phyloP scores from a whole-genome alignment of 2,113 vertebrate species.

The Cisticola juncidis region DNA sequence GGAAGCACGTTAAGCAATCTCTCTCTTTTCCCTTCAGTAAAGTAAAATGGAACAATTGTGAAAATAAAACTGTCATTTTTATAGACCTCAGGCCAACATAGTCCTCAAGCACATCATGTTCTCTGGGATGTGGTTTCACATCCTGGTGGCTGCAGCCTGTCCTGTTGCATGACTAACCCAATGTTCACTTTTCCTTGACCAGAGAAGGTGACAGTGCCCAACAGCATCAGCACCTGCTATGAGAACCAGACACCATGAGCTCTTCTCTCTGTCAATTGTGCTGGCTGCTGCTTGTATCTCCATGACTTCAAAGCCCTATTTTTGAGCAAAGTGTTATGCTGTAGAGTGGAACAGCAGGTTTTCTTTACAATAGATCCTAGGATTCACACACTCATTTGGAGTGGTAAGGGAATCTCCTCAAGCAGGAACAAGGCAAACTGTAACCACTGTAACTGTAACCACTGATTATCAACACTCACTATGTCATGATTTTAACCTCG shows the following conservation, averaged over 20 bases:
- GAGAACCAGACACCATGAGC: fast-evolving
- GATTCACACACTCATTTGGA: background rate
- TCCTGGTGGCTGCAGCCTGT: background rate
- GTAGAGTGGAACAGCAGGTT: background rate
- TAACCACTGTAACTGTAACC: background rate
- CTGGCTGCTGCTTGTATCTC: background rate
- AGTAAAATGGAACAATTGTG: slow-evolving; percentile 1
- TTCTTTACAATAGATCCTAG: background rate
- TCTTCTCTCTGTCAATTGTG: background rate
- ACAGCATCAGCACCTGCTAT: background rate
- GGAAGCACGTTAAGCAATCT: slow-evolving; percentile 8
- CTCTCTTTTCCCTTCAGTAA: background rate
- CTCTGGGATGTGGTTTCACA: background rate
- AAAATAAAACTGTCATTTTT: slow-evolving; percentile 26
- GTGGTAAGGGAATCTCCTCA: background rate
- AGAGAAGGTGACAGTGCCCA: background rate
- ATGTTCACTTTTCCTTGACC: background rate
- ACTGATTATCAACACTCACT: background rate
- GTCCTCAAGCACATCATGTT: background rate
- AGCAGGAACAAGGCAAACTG: fast-evolving
- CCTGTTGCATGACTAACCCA: background rate
- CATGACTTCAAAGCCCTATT: background rate
- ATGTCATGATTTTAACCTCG: background rate
- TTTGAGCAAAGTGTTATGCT: background rate
- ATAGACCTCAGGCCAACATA: background rate